Evolutionary conservation across 2,888 invertebrate genomes (phyloP), one percentile per base, ranked within the genome.

Genomic region (Andrena praecox): DNA sequence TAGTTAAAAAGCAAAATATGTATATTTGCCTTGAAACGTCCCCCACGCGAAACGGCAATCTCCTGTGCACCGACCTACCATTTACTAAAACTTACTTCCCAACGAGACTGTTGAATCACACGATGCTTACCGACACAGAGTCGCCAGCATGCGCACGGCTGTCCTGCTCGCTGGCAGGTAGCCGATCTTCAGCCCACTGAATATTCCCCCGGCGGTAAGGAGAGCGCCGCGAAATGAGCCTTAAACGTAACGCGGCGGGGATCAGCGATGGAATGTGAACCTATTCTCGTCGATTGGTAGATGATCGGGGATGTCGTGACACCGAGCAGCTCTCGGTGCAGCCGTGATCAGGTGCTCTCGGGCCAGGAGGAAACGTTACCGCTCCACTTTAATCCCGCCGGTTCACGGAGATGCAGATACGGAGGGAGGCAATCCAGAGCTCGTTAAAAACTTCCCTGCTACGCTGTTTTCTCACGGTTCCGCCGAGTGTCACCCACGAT

Each of bases 201-300:
- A 77, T 77, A 73, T 74, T 74, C 75, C n/a, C 33, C 75, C 42
- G 48, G 52, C 59, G 67, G 74, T 54, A 63, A 52, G 35, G 42
- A 24, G 75, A 63, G 48, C 76, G 66, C 60, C 63, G 64, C 50
- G 62, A 67, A 66, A 85, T 67, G 72, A 66, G 64, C 64, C 54
- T 64, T 70, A 71, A 67, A 35, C 71, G n/a, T 50, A 67, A 67
- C 70, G 33, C 67, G 8, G 16, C 80, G 74, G 68, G 67, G 74
- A 87, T 78, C 76, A 50, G 29, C 73, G 67, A 74, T 67, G 85
- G 77, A 87, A 85, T 87, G 77, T 77, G 70, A 86, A 69, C 64
- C 71, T 77, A 77, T 87, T 85, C 76, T 71, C 79, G 79, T 76
- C 64, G 84, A 68, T 72, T 63, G 74, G 56, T 68, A 62, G 80